Base-by-base conservation (phyloP, 2,797 vertebrate species). In the Todus mexicanus region DNA sequence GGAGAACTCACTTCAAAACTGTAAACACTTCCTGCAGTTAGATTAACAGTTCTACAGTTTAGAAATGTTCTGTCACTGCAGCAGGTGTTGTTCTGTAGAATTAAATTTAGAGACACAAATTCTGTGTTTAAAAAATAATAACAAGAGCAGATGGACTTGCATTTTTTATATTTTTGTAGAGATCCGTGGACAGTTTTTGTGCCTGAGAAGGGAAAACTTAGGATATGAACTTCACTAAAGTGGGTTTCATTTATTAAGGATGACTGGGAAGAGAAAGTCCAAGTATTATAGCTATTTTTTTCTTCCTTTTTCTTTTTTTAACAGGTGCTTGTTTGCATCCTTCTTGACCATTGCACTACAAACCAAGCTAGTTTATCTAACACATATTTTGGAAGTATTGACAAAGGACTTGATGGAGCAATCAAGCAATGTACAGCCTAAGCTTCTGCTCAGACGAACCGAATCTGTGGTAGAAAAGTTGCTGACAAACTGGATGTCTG, bases 401-500 rank as follows among this genome's bases (percentile, higher is more conserved):
- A 98, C 99, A 87, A 97, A 96, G 90, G 98, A 97, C 92, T 94
- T 99, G 93, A 99, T 99, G 98, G 98, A 98, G 35, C 98, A 98
- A 60, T 98, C 96, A n/a, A 98, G 98, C 94, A 98, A 98, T 33
- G 77, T 98, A 54, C 98, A 99, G 84, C 98, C 98, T 50, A 99
- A 99, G 77, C 98, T 99, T 53, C 94, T 99, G 97, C 98, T 99
- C 12, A 98, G 99, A 18, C 97, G 99, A 79, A 99, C 99, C 0
- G 98, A 99, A 96, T 99, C 99, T 16, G 98, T 98, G 6, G 99
- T 99, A 8, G 99, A 99, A 97, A 99, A 99, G 61, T 97, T 99
- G 68, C 97, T 99, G 90, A 99, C 99, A 84, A 99, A 99, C 96
- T 99, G 99, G 99, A 99, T 99, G 98, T 99, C 99, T 27, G 98